phyloP scores from a whole-genome alignment of 1,140 invertebrate species.

The Zaprionus vittiger region DNA sequence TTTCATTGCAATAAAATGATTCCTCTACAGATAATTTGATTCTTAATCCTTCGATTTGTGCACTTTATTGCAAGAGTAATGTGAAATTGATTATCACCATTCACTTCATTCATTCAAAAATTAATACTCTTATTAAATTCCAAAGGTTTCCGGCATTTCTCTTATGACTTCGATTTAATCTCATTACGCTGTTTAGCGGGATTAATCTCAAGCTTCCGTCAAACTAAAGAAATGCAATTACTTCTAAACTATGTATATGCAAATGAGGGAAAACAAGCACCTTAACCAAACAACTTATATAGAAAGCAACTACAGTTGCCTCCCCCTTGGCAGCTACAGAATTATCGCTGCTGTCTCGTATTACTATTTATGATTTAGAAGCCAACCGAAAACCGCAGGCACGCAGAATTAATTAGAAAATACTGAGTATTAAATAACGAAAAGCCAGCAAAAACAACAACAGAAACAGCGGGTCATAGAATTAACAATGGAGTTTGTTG shows the following conservation, averaged over 20 bases:
- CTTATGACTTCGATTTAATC: background rate
- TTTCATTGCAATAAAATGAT: no score
- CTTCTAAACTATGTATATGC: background rate
- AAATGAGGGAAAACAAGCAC: background rate
- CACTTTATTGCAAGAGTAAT: no score
- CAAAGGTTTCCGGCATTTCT: no score
- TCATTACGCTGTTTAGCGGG: background rate
- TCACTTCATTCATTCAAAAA: no score
- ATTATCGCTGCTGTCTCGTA: slow-evolving; percentile 46
- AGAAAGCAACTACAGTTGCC: slow-evolving; percentile 37
- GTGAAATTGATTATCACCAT: no score
- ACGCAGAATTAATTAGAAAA: slow-evolving; percentile 74
- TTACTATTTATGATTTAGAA: slow-evolving; percentile 59
- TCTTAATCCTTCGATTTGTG: no score
- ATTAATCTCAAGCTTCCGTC: background rate
- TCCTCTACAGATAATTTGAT: no score
- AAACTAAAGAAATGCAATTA: background rate
- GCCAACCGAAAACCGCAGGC: slow-evolving; percentile 46
- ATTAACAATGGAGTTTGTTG: slow-evolving; percentile 33
- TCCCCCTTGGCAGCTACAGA: slow-evolving; percentile 35
- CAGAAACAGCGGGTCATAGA: slow-evolving; percentile 33
- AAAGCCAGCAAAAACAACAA: slow-evolving; percentile 6
- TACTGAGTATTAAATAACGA: slow-evolving; percentile 62
- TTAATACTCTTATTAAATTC: no score
- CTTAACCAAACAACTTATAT: background rate